Evolutionary conservation across 2,113 vertebrate species (phyloP).

Genomic region (Cariama cristata): DNA sequence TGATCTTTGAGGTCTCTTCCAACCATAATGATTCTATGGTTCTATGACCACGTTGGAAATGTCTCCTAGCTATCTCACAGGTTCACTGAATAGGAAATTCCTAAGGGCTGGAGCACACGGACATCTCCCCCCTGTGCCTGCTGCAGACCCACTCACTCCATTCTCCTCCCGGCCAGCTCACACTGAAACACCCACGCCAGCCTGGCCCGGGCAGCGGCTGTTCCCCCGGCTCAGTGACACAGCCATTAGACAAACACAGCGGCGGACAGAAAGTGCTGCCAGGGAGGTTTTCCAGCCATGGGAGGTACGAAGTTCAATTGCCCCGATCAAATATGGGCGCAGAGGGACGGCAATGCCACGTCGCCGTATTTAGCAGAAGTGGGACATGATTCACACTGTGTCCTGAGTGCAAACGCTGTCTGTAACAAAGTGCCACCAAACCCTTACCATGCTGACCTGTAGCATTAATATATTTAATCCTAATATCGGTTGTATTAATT

Average conservation of each 20-base stretch:
- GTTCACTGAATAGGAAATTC: neutral
- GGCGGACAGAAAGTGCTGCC: neutral
- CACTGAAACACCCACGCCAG: neutral
- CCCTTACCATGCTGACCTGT: neutral
- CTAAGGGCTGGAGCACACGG: rapidly evolving
- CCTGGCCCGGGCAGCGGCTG: neutral
- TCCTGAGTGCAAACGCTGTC: neutral
- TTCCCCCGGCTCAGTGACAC: neutral
- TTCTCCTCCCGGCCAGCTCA: neutral
- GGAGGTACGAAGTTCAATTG: neutral
- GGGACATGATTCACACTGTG: neutral
- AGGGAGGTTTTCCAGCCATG: neutral
- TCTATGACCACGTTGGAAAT: neutral
- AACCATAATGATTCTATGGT: no score
- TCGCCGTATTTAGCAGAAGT: neutral
- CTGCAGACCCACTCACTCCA: no score
- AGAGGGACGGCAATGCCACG: neutral
- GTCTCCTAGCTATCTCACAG: neutral
- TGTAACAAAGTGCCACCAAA: neutral
- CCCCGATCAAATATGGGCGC: neutral
- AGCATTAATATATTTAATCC: neutral
- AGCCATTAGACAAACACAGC: neutral
- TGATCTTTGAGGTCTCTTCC: no score
- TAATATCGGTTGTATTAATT: neutral
- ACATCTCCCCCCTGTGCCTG: neutral